phyloP scores from a whole-genome alignment of 2,797 vertebrate genomes.

The Esox lucius region DNA sequence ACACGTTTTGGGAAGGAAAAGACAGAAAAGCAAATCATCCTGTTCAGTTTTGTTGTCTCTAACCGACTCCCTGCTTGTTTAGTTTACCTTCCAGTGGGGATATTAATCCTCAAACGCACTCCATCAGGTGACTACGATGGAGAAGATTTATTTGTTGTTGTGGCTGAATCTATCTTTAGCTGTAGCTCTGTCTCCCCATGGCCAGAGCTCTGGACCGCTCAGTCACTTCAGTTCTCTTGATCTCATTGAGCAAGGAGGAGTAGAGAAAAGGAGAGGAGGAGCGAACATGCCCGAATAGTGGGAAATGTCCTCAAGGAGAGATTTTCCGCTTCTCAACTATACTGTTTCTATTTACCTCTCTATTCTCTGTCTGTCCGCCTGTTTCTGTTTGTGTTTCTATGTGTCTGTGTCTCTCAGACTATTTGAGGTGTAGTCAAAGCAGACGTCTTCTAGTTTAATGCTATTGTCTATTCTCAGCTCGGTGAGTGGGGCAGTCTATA shows the following conservation, averaged over 20 bases:
- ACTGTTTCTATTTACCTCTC: slow-evolving; percentile 5
- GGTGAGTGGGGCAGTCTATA: slow-evolving; percentile 30
- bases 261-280: slow-evolving; percentile 16
- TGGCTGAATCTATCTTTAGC: not conserved
- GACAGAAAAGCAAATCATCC: not conserved
- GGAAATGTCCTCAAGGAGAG: slow-evolving; percentile 58
- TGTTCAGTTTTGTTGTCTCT: not conserved
- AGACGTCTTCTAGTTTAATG: slow-evolving; percentile 40
- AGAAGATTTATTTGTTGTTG: slow-evolving; percentile 1
- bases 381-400: not conserved
- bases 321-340: slow-evolving; percentile 40
- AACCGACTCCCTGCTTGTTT: slow-evolving; percentile 22
- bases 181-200: not conserved
- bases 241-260: not conserved
- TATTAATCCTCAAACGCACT: not conserved
- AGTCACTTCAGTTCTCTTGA: not conserved
- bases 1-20: not conserved
- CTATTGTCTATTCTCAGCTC: slow-evolving; percentile 58
- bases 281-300: slow-evolving; percentile 45
- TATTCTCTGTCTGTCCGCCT: not conserved
- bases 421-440: slow-evolving; percentile 48
- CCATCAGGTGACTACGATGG: not conserved
- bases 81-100: not conserved
- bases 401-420: slow-evolving; percentile 7
- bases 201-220: not conserved